These are phyloP conservation scores for Hassar affinis DNA, from an alignment of 2,113 vertebrate genomes.

Conservation along the genomic window DNA sequence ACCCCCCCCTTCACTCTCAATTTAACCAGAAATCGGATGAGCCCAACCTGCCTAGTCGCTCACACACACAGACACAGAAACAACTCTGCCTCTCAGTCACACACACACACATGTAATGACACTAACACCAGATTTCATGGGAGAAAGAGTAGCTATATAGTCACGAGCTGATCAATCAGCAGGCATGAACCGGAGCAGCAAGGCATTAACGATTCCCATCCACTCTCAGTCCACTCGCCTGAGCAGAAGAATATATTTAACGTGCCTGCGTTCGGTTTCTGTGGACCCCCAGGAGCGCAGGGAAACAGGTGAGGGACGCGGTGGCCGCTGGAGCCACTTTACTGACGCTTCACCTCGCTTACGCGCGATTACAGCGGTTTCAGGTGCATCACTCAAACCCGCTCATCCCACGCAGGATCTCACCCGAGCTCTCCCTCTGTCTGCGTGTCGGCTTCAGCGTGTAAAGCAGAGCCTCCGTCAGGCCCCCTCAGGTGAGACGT, in stretches of 20 bases:
- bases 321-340: slow-evolving; percentile 12
- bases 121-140: slow-evolving; percentile 87
- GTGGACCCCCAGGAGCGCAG: slow-evolving; percentile 33
- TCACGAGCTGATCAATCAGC: slow-evolving; percentile 92
- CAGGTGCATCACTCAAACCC: slow-evolving; percentile 7
- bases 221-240: slow-evolving; percentile 86
- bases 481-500: slow-evolving; percentile 74
- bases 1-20: slow-evolving; percentile 91
- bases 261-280: slow-evolving; percentile 71
- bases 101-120: slow-evolving; percentile 38
- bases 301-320: slow-evolving; percentile 33
- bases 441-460: neutral
- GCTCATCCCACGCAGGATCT: neutral
- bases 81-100: slow-evolving; percentile 22
- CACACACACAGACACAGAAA: slow-evolving; percentile 60
- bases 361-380: slow-evolving; percentile 38
- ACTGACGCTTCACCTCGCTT: slow-evolving; percentile 19
- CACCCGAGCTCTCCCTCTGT: neutral
- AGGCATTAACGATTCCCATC: slow-evolving; percentile 92
- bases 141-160: slow-evolving; percentile 93
- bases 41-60: slow-evolving; percentile 75
- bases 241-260: slow-evolving; percentile 92
- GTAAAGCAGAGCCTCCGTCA: neutral
- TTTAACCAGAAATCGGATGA: slow-evolving; percentile 95
- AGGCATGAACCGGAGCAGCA: slow-evolving; percentile 86